phyloP scores from a whole-genome alignment of 2,797 vertebrate genomes.

The Bryconaethiops microstoma region DNA sequence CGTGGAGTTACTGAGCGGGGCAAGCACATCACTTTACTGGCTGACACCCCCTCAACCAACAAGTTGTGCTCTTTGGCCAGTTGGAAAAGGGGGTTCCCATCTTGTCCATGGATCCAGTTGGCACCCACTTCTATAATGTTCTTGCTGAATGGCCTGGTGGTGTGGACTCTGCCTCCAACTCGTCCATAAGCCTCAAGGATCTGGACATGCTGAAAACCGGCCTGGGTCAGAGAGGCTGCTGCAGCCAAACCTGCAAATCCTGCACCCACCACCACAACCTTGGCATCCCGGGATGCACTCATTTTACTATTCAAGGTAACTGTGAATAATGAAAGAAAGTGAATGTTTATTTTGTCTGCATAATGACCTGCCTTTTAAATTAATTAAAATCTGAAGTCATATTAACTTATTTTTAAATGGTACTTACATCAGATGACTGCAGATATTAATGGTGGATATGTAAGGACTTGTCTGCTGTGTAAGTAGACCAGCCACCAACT shows the following conservation, averaged over 20 bases:
- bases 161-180: slow-evolving; percentile 63
- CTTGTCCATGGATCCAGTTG: slow-evolving; percentile 70
- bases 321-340: background rate
- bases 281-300: slow-evolving; percentile 29
- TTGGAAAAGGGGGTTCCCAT: slow-evolving; percentile 64
- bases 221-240: slow-evolving; percentile 57
- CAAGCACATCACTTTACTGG: slow-evolving; percentile 54
- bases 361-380: background rate
- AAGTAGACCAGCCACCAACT: background rate
- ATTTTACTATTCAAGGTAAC: slow-evolving; percentile 11
- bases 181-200: slow-evolving; percentile 65
- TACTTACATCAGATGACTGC: slow-evolving; percentile 15
- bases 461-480: background rate
- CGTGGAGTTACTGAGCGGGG: slow-evolving; percentile 52
- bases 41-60: slow-evolving; percentile 51
- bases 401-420: background rate
- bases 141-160: slow-evolving; percentile 63
- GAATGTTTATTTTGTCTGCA: background rate
- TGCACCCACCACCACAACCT: slow-evolving; percentile 66
- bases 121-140: slow-evolving; percentile 67
- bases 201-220: slow-evolving; percentile 59
- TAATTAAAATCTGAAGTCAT: background rate
- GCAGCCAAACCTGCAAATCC: slow-evolving; percentile 68
- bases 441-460: background rate
- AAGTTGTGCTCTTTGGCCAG: slow-evolving; percentile 63